A percentile compares a stretch with the other conserved stretches of the same genome.
Evolutionary conservation across 2,888 invertebrate species (phyloP).

Genomic region (Embidobia sp.): DNA sequence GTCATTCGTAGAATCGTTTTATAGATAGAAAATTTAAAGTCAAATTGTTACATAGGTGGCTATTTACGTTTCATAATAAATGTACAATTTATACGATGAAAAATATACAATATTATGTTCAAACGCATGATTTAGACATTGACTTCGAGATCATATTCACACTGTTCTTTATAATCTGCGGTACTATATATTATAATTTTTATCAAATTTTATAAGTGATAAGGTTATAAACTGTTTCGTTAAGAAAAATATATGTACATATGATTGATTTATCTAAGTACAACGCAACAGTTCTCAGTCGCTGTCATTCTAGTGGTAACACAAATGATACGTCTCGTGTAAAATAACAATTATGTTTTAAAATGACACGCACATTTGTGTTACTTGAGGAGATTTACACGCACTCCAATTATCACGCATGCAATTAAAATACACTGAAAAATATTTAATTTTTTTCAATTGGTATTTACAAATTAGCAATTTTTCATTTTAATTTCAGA

Average conservation of each 20-base stretch:
- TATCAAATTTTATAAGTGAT: slow-evolving; percentile 54
- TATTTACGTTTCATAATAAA: too few relatives aligned
- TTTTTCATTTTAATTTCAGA: neutral
- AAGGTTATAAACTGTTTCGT: slow-evolving; percentile 55
- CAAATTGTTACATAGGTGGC: too few relatives aligned
- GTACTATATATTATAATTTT: slow-evolving; percentile 50
- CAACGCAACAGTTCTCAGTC: slow-evolving; percentile 50
- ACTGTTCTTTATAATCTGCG: slow-evolving; percentile 32
- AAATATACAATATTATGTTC: too few relatives aligned
- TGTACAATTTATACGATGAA: too few relatives aligned
- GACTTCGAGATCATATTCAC: neutral
- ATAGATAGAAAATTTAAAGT: too few relatives aligned
- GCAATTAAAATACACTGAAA: slow-evolving; percentile 59
- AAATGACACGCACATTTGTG: slow-evolving; percentile 14
- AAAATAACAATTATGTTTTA: neutral
- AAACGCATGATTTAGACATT: neutral
- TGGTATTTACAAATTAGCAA: slow-evolving; percentile 42
- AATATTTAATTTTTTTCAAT: slow-evolving; percentile 47
- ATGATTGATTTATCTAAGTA: slow-evolving; percentile 59
- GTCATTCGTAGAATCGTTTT: too few relatives aligned
- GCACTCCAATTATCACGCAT: slow-evolving; percentile 30
- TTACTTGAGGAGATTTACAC: slow-evolving; percentile 21
- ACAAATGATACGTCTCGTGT: slow-evolving; percentile 14
- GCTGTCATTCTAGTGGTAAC: slow-evolving; percentile 30
- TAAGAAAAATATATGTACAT: slow-evolving; percentile 65